A percentile compares a stretch with the other conserved stretches of the same genome.
These are phyloP conservation scores for Crax fasciolata DNA, from an alignment of 2,797 vertebrate species.

Conservation along the genomic window DNA sequence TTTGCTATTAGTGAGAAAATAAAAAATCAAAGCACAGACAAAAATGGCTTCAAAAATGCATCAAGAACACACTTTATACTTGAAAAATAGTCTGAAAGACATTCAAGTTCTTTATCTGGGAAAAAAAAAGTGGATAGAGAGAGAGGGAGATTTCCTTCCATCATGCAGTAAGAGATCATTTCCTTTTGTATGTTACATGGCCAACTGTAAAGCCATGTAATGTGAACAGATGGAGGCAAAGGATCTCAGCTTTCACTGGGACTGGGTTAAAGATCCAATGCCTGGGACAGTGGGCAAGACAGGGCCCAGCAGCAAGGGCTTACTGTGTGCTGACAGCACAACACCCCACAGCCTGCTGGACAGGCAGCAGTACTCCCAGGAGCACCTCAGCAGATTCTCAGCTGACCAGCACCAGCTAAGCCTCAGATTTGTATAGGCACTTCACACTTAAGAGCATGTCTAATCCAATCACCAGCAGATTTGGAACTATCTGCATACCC, in stretches of 20 bases:
- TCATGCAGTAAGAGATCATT: conserved; percentile 50
- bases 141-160: conserved; percentile 45
- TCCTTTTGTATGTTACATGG: conserved; percentile 63
- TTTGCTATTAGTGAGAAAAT: conserved; percentile 1
- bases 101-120: conserved; percentile 52
- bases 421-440: conserved; percentile 80
- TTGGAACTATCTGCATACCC: conserved; percentile 85
- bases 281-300: conserved; percentile 56
- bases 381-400: conserved; percentile 79
- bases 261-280: conserved; percentile 66
- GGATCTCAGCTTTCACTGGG: conserved; percentile 76
- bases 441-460: conserved; percentile 86
- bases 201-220: conserved; percentile 70
- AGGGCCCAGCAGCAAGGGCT: conserved; percentile 67
- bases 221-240: conserved; percentile 78
- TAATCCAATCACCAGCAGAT: conserved; percentile 87
- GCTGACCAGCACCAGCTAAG: conserved; percentile 79
- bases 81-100: conserved; percentile 68
- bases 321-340: conserved; percentile 67
- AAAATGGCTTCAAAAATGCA: conserved; percentile 17
- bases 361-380: conserved; percentile 70
- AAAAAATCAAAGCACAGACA: conserved; percentile 1
- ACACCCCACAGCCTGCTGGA: conserved; percentile 75
- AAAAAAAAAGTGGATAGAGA: neutral
- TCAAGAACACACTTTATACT: conserved; percentile 64